Conservation (phyloP, 1,140 invertebrate genomes). For the Lasioglossum baleicum region DNA sequence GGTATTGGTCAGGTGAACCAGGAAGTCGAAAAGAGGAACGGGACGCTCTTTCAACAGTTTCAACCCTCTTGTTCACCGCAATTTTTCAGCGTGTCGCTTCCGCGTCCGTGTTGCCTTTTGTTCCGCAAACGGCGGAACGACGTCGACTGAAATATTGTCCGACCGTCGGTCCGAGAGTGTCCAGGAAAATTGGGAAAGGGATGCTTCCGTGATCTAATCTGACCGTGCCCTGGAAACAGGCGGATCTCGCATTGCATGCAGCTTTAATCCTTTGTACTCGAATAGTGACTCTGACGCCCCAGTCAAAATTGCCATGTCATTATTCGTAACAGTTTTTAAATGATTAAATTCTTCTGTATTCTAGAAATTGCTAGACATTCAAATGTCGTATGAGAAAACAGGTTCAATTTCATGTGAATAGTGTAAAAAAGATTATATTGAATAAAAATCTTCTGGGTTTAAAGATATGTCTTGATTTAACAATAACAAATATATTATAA, state of each 20-base stretch:
- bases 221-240: neutral
- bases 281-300: too few species aligned
- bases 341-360: too few species aligned
- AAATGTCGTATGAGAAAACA: too few species aligned
- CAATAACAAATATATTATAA: too few species aligned
- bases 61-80: constrained; percentile 27
- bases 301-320: too few species aligned
- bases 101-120: constrained; percentile 3
- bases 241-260: neutral
- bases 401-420: too few species aligned
- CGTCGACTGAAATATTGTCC: constrained; percentile 26
- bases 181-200: neutral
- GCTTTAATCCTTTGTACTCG: too few species aligned
- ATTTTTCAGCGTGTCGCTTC: constrained; percentile 12
- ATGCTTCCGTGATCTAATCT: neutral
- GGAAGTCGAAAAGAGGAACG: constrained; percentile 23
- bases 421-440: too few species aligned
- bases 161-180: neutral
- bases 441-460: too few species aligned
- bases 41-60: constrained; percentile 20
- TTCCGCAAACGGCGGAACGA: constrained; percentile 14
- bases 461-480: too few species aligned
- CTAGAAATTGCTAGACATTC: too few species aligned
- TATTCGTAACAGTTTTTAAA: too few species aligned
- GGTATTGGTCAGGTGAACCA: constrained; percentile 7